Base-by-base conservation (phyloP, 2,797 vertebrate species). In the Acipenser ruthenus region DNA sequence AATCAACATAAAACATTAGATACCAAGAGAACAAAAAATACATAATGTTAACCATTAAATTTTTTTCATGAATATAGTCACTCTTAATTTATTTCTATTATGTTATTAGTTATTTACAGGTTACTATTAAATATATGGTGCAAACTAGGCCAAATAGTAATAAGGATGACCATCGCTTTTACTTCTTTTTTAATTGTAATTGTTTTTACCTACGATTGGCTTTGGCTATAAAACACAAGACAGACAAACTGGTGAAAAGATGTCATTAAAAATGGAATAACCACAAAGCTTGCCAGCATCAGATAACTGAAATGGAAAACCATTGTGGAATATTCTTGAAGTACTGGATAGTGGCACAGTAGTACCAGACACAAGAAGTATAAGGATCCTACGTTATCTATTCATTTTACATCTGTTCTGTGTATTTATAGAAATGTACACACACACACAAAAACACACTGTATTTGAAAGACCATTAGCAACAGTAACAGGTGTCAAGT, bases 1-100 rank as follows among this genome's bases (percentile, higher is more conserved):
- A 78, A 86, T 86, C 83, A 84, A 89, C 78, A 88, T 84, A 79
- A 78, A 84, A 84, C 88, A 87, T 82, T 82, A 88, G 73, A 74
- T 69, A 82, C 77, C 69, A 73, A 79, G 82, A 77, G 80, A 67
- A 70, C 50, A 69, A 74, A 47, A 47, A 53, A 49, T 67, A 61
- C 61, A 66, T 68, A 74, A 63, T 65, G 60, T 72, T 80, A 80
- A 79, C 87, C 81, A 87, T 83, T 84, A 86, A 85, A 87, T 76
- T 77, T 80, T 83, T 70, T 69, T 83, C 84, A 82, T 80, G 80
- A 73, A 83, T 75, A 73, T 73, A 73, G 67, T 74, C 80, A 80
- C 82, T 80, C 72, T 76, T 83, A 73, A 80, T 82, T 78, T 72
- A 79, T 73, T 11, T 67, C 58, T 47, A 59, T n/a, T 37, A 47